Evolutionary conservation across 2,797 vertebrate species (phyloP).

Genomic region (Sebastes matsubarae): DNA sequence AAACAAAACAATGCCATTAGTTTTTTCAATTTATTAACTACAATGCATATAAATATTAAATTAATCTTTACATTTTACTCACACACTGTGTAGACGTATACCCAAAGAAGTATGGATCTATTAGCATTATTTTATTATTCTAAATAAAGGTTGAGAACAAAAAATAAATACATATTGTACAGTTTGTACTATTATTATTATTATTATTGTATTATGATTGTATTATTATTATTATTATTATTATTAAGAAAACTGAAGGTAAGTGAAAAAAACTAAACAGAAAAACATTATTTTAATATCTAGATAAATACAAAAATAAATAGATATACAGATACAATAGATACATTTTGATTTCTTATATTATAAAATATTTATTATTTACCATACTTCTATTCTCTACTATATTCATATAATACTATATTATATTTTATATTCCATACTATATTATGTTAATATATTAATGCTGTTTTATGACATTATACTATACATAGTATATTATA

Average conservation of each 20-base stretch:
- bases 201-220: too few species aligned
- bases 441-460: neutral
- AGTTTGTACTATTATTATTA: neutral
- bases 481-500: too few species aligned
- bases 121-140: neutral
- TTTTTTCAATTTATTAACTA: neutral
- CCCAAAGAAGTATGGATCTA: neutral
- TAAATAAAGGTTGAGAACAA: neutral
- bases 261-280: neutral
- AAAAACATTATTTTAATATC: neutral
- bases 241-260: neutral
- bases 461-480: too few species aligned
- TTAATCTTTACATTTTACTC: neutral
- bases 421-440: neutral
- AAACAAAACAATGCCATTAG: too few species aligned
- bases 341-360: neutral
- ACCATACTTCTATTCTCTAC: too few species aligned
- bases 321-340: neutral
- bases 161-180: neutral
- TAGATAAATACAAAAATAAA: neutral
- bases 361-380: neutral
- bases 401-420: neutral
- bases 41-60: neutral
- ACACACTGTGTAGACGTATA: neutral
- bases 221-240: too few species aligned